These are phyloP conservation scores for Parascotia fuliginaria DNA, from an alignment of 2,888 invertebrate genomes.

Conservation along the genomic window DNA sequence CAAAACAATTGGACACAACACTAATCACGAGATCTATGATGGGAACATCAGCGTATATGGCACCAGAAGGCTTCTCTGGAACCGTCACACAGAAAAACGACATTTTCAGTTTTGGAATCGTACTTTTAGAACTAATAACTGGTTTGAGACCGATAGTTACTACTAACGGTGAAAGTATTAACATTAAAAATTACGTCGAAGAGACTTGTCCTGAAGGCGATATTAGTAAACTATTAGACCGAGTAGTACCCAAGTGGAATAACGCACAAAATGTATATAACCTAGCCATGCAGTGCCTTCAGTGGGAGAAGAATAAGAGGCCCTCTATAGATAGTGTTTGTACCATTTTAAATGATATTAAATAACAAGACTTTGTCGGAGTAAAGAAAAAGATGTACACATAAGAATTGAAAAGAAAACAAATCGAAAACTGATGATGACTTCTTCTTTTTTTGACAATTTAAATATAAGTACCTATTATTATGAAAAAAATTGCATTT, in stretches of 20 bases:
- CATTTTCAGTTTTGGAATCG: constrained; percentile 92
- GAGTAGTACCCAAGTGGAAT: constrained; percentile 81
- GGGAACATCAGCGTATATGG: constrained; percentile 91
- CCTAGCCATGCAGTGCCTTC: constrained; percentile 85
- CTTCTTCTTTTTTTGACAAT: too few relatives aligned
- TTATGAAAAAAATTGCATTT: too few relatives aligned
- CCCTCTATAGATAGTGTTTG: constrained; percentile 86
- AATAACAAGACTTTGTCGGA: too few relatives aligned
- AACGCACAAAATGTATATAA: constrained; percentile 81
- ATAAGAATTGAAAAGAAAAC: too few relatives aligned
- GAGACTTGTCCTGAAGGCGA: constrained; percentile 79
- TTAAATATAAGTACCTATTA: too few relatives aligned
- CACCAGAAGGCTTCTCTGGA: constrained; percentile 90
- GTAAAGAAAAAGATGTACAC: too few relatives aligned
- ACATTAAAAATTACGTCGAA: constrained; percentile 79
- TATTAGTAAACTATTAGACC: constrained; percentile 84
- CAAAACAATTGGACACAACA: constrained; percentile 83
- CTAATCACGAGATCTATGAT: constrained; percentile 82
- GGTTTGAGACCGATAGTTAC: constrained; percentile 88
- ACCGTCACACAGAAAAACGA: constrained; percentile 91
- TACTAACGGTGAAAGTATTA: constrained; percentile 70
- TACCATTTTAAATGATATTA: constrained; percentile 59
- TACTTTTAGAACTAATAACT: constrained; percentile 89
- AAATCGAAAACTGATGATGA: too few relatives aligned
- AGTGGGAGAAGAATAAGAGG: constrained; percentile 81